phyloP scores from a whole-genome alignment of 2,797 vertebrate species.

The Anguilla anguilla region DNA sequence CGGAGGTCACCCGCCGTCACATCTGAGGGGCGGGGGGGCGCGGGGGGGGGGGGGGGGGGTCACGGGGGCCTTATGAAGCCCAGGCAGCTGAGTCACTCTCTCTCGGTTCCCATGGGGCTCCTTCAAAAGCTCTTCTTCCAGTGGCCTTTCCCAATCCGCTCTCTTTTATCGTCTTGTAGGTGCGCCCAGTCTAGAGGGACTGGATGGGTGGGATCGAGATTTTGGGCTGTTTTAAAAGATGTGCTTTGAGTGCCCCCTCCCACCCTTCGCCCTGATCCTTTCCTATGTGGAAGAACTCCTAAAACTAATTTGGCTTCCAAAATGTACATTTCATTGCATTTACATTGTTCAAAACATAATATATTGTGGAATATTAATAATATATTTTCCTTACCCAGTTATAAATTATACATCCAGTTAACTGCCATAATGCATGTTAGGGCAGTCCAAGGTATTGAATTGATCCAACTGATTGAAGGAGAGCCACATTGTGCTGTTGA shows the following conservation, averaged over 20 bases:
- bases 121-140: neutral
- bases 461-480: neutral
- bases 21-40: neutral
- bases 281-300: neutral
- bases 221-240: neutral
- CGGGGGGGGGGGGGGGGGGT: neutral
- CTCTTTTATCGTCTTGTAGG: neutral
- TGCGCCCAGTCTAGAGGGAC: neutral
- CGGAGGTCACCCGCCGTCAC: neutral
- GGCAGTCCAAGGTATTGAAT: neutral
- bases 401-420: neutral
- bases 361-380: neutral
- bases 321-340: neutral
- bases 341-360: neutral
- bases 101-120: neutral
- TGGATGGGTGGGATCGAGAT: neutral
- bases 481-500: too few species aligned
- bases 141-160: neutral
- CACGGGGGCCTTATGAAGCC: neutral
- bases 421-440: neutral
- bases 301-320: neutral
- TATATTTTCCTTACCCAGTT: neutral
- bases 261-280: neutral
- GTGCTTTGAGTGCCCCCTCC: neutral
- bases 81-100: neutral